phyloP scores from a whole-genome alignment of 2,888 invertebrate genomes.

The Hipparchia sbordonii region DNA sequence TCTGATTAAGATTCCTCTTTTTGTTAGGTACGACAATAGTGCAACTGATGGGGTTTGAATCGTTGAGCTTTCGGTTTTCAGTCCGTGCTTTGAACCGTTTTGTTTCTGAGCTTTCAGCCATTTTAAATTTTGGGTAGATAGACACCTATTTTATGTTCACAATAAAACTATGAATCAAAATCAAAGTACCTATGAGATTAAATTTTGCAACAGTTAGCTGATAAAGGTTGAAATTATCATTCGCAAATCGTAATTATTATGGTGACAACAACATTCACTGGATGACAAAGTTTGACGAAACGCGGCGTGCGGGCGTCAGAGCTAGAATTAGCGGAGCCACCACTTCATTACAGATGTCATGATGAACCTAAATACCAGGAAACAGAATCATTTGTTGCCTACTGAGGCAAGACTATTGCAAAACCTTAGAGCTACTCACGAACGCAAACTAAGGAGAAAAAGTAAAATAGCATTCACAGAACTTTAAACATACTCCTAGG shows the following conservation, averaged over 20 bases:
- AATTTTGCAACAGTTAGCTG: slow-evolving; percentile 3
- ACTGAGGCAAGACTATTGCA: slow-evolving; percentile 38
- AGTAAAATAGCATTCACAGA: background rate
- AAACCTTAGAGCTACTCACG: slow-evolving; percentile 25
- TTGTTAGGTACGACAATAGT: no score
- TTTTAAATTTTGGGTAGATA: no score
- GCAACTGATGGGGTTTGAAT: no score
- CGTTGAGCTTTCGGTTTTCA: no score
- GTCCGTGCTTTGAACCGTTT: no score
- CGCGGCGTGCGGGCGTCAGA: slow-evolving; percentile 35
- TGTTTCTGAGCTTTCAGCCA: no score
- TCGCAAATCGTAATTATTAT: slow-evolving; percentile 22
- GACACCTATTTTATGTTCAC: no score
- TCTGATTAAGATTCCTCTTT: no score
- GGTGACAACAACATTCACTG: slow-evolving; percentile 9
- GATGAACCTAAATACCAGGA: slow-evolving; percentile 64
- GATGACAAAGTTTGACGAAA: slow-evolving; percentile 36
- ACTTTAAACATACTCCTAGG: no score
- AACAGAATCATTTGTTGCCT: slow-evolving; percentile 48
- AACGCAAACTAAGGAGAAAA: background rate
- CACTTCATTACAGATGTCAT: slow-evolving; percentile 60
- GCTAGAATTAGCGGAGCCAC: slow-evolving; percentile 39
- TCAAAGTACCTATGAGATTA: background rate
- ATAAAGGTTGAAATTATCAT: slow-evolving; percentile 9
- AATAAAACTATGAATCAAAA: background rate